Base-by-base conservation (phyloP, 2,797 vertebrate genomes). In the Enteromius argenteus region DNA sequence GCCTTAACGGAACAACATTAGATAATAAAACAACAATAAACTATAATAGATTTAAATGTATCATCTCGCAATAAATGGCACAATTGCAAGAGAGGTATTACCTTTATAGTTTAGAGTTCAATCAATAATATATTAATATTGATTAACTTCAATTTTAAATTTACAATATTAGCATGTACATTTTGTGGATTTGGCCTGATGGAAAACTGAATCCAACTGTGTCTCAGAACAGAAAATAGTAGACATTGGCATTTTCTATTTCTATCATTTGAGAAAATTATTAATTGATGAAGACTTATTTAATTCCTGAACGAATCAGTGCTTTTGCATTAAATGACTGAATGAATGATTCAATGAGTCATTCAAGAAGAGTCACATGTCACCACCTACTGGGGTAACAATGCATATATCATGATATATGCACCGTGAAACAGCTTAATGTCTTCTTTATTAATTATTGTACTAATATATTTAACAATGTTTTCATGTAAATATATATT, bases 281-380 rank as follows among this genome's bases (percentile, higher is more conserved):
- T 30, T 32, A 2, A 11, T 10, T 3, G 23, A 49, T 72, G 10
- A 32, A 72, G 44, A 73, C 71, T 32, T 51, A 13, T 68, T 68
- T 39, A 5, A 13, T 68, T 68, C 35, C 35, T 68, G 66, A 66
- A 35, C 5, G 0, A 72, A 30, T 30, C 44, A 19, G 42, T 17
- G 23, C 23, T 32, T 32, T 19, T 49, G 4, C 10, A 49, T 17
- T 2, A 72, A 72, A 19, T 15, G 42, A 30, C 10, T 71, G 7
- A 69, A 69, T 15, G 11, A 69, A 69, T 44, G 68, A 73, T 73
- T 49, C 69, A 49, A 30, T 49, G 69, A 49, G 15, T 72, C 23
- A 11, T 4, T 72, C 42, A 46, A 46, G 11, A 72, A 46, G 14
- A 23, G 56, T 23, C 56, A 72, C 13, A 42, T 46, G 15, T 46